Conservation (phyloP, 2,113 vertebrate species). For the Progne subis region DNA sequence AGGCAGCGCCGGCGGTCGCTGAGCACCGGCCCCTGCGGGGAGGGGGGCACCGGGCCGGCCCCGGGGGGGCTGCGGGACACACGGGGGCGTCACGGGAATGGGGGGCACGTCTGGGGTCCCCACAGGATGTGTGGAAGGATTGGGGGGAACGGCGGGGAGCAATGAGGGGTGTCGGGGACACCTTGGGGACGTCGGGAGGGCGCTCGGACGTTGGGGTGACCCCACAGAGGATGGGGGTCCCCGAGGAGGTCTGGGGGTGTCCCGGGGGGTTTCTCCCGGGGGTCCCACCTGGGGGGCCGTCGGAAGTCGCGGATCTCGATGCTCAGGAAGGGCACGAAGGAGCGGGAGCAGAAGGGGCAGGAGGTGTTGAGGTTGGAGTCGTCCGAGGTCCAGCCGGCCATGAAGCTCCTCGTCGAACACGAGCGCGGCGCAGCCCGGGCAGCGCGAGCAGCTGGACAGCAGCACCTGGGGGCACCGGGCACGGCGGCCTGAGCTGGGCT, state of each 20-base stretch:
- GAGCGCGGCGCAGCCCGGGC: slow-evolving; percentile 73
- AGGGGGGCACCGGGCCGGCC: background rate
- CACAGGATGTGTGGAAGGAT: too few relatives aligned
- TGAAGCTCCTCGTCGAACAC: slow-evolving; percentile 96
- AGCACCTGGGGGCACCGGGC: slow-evolving; percentile 52
- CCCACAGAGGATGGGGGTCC: background rate
- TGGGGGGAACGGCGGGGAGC: too few relatives aligned
- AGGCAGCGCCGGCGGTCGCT: background rate
- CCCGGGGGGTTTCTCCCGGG: too few relatives aligned
- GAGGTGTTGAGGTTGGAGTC: slow-evolving; percentile 94
- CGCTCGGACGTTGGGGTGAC: rapidly evolving
- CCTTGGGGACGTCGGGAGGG: background rate
- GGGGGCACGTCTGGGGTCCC: background rate
- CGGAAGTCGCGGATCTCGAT: slow-evolving; percentile 85
- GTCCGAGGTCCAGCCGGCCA: slow-evolving; percentile 93
- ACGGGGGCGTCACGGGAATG: background rate
- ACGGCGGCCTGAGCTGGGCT: too few relatives aligned
- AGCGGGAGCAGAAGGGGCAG: slow-evolving; percentile 86
- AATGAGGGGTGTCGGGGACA: background rate
- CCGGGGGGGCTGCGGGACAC: background rate
- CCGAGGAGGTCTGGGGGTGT: background rate
- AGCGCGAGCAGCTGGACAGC: slow-evolving; percentile 77
- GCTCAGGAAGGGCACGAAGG: slow-evolving; percentile 90
- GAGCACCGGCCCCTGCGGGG: background rate
- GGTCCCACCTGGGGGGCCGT: slow-evolving; percentile 21